Evolutionary conservation across 2,888 invertebrate genomes (phyloP).

Genomic region (Athalia rosae): DNA sequence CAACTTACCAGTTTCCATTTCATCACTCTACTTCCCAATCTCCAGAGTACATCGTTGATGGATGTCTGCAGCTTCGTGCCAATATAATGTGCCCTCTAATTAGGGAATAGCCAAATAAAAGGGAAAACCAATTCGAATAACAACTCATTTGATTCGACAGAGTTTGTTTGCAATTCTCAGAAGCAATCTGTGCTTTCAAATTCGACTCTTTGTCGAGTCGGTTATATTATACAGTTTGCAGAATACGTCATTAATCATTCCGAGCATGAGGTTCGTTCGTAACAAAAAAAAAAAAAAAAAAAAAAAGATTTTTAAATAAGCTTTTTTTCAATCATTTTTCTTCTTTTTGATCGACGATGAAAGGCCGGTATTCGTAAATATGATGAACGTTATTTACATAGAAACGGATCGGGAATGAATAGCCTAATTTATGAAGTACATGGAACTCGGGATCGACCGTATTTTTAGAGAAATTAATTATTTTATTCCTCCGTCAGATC

Average conservation of each 20-base stretch:
- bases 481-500: no score
- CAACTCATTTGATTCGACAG: conserved; percentile 4
- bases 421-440: no score
- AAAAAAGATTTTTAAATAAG: no score
- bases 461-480: no score
- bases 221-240: background rate
- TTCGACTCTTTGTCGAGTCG: background rate
- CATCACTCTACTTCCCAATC: no score
- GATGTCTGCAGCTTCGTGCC: conserved; percentile 1
- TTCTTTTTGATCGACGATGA: no score
- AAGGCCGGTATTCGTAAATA: no score
- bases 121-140: conserved; percentile 15
- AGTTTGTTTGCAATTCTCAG: background rate
- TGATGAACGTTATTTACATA: no score
- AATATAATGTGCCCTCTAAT: background rate
- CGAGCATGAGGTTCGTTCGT: conserved; percentile 23
- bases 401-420: no score
- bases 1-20: background rate
- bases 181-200: conserved; percentile 28
- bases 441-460: no score
- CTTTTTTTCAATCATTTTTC: no score
- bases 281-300: conserved; percentile 9
- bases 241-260: conserved; percentile 12
- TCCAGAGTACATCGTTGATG: background rate
- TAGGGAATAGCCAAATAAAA: conserved; percentile 14